phyloP scores from a whole-genome alignment of 1,140 invertebrate species.

The Philaenus spumarius region DNA sequence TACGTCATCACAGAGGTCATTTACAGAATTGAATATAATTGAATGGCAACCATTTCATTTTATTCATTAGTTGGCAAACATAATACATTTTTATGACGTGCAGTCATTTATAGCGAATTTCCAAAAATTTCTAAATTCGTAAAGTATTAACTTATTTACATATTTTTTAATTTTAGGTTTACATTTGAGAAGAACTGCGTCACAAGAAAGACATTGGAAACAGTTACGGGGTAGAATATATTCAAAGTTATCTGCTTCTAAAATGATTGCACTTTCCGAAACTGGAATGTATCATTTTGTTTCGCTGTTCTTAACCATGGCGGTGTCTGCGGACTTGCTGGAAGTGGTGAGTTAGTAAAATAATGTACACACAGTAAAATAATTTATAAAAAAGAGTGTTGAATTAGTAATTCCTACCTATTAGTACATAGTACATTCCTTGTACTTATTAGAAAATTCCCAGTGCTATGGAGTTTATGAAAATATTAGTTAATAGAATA shows the following conservation, averaged over 20 bases:
- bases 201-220: slow-evolving; percentile 41
- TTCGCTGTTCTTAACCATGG: slow-evolving; percentile 42
- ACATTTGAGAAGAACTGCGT: slow-evolving; percentile 37
- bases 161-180: slow-evolving; percentile 31
- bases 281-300: slow-evolving; percentile 43
- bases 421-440: no score
- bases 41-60: background rate
- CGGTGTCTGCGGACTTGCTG: slow-evolving; percentile 38
- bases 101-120: background rate
- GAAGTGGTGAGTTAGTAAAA: slow-evolving; percentile 44
- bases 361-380: no score
- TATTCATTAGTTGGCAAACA: background rate
- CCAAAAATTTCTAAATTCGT: slow-evolving; percentile 3
- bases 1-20: background rate
- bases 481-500: no score
- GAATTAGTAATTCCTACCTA: no score
- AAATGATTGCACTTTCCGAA: slow-evolving; percentile 40
- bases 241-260: slow-evolving; percentile 42
- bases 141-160: background rate
- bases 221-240: slow-evolving; percentile 44
- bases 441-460: no score
- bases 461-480: no score
- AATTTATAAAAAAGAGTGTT: no score
- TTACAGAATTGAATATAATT: background rate
- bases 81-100: background rate